Base-by-base conservation (phyloP, 2,888 invertebrate genomes). In the Heliconius hortense region DNA sequence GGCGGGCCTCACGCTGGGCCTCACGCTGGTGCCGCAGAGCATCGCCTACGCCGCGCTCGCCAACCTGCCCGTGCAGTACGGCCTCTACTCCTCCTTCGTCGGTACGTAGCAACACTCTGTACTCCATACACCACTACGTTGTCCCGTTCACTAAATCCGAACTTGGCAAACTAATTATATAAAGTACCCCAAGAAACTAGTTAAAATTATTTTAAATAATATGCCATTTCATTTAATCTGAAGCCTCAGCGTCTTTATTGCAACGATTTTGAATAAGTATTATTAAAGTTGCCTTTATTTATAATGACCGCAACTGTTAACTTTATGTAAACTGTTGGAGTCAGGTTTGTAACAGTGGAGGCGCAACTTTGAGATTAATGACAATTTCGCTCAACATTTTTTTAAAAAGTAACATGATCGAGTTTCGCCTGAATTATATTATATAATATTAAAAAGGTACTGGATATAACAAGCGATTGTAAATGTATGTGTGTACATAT, bases 1-100 rank as follows among this genome's bases (percentile, higher is more conserved):
- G 81, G 98, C 98, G 21, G 98, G 98, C 59, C 86, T 98, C 69
- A 98, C 98, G 2, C 95, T 98, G 15, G 98, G 98, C 0, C 93
- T 98, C 73, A 98, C 98, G 7, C 96, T 98, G 86, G 98, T 98
- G 83, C 98, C 98, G 8, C 98, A 98, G 91, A 97, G 98, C 82
- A 96, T 98, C 82, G 98, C 98, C 21, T 98, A 98, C 89, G 98
- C 98, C 59, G 94, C 96, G 70, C 94, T 98, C 68, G 98, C 98
- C 18, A 96, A 97, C 68, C 92, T 98, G 73, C 96, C 97, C 26
- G 96, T 98, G 43, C 97, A 98, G 95, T 98, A 97, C 91, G 99
- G 99, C 0, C 94, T 99, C 31, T 99, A 99, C 89, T 97, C 98
- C 2, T 96, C 98, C 0, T 98, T 98, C 88, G 95, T 98, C 89